phyloP scores from a whole-genome alignment of 2,888 invertebrate genomes.

The Hirtodrosophila histrioides region DNA sequence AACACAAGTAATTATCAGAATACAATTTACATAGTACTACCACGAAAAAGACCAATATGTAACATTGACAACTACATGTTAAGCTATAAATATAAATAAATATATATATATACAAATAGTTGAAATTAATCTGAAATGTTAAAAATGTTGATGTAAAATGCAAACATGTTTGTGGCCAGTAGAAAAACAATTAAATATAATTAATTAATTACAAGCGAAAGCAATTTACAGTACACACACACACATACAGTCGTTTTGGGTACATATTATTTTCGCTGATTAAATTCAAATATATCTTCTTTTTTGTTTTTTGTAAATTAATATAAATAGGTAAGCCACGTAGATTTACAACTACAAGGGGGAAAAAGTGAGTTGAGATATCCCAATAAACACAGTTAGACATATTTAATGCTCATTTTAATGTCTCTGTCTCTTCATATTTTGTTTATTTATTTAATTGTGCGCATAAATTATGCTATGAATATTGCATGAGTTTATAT shows the following conservation, averaged over 20 bases:
- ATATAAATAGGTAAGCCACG: constrained; percentile 24
- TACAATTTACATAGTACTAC: constrained; percentile 1
- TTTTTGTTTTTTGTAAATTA: constrained; percentile 13
- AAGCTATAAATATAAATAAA: constrained; percentile 37
- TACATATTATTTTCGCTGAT: constrained; percentile 20
- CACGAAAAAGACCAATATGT: constrained; percentile 15
- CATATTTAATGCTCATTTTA: no score
- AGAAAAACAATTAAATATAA: constrained; percentile 39
- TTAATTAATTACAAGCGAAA: constrained; percentile 54
- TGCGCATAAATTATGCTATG: constrained; percentile 22
- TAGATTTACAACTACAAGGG: constrained; percentile 3
- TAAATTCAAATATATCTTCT: constrained; percentile 19
- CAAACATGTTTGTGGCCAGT: constrained; percentile 57
- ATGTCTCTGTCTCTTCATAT: background rate
- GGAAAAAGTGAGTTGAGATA: background rate
- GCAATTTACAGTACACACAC: constrained; percentile 20
- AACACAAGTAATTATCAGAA: no score
- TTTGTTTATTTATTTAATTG: constrained; percentile 7
- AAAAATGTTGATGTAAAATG: constrained; percentile 49
- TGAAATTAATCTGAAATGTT: constrained; percentile 25
- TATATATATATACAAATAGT: constrained; percentile 8
- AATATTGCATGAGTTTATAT: constrained; percentile 24
- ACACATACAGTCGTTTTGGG: background rate
- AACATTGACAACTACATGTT: constrained; percentile 49
- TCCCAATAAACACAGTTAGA: constrained; percentile 8